Evolutionary conservation across 2,113 vertebrate genomes (phyloP).

Genomic region (Pyxicephalus adspersus): DNA sequence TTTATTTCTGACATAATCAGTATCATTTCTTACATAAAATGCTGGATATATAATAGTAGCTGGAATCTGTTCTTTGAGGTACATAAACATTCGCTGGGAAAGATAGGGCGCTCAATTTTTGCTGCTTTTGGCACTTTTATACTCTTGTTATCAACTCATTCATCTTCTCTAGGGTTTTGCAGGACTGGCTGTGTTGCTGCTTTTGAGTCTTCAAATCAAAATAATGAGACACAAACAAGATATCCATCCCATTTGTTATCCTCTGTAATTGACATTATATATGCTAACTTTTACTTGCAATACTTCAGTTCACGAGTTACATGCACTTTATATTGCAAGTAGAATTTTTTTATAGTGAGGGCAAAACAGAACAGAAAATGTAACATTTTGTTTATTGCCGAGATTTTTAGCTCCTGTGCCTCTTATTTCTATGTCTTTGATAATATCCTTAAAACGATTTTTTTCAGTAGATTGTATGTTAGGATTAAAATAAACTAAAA

Average conservation of each 20-base stretch:
- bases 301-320: conserved; percentile 6
- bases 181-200: conserved; percentile 57
- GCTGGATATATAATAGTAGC: conserved; percentile 12
- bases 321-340: neutral
- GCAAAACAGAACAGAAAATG: neutral
- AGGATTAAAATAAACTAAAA: no score
- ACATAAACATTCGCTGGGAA: conserved; percentile 45
- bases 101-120: conserved; percentile 54
- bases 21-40: conserved; percentile 34
- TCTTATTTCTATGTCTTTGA: no score
- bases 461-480: no score
- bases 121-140: conserved; percentile 60
- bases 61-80: conserved; percentile 47
- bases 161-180: conserved; percentile 61
- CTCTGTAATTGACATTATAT: conserved; percentile 53
- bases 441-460: no score
- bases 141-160: conserved; percentile 59
- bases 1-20: conserved; percentile 30
- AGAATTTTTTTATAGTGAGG: neutral
- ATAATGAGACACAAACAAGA: conserved; percentile 57
- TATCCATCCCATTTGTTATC: conserved; percentile 44
- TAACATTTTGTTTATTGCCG: neutral
- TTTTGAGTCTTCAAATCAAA: conserved; percentile 58
- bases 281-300: neutral
- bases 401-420: no score